These are phyloP conservation scores for Scotopteryx bipunctaria DNA, from an alignment of 2,888 invertebrate species.

Conservation along the genomic window DNA sequence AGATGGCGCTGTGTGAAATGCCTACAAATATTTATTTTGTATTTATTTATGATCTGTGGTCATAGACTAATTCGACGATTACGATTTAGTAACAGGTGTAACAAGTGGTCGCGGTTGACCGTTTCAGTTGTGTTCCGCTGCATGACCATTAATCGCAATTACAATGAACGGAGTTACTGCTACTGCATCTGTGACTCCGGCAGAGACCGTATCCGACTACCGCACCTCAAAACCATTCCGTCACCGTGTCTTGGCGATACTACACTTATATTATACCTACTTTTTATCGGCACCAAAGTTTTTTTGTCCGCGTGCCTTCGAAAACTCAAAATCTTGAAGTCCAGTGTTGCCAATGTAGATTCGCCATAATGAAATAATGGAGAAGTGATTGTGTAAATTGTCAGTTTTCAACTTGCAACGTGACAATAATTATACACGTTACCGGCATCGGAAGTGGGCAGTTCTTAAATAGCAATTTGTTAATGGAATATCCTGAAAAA, in stretches of 20 bases:
- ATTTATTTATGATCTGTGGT: too few relatives aligned
- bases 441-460: slow-evolving; percentile 7
- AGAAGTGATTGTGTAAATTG: background rate
- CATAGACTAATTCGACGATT: too few relatives aligned
- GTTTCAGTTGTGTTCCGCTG: slow-evolving; percentile 11
- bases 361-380: too few relatives aligned
- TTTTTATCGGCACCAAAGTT: too few relatives aligned
- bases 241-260: slow-evolving; percentile 6
- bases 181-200: slow-evolving; percentile 11
- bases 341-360: too few relatives aligned
- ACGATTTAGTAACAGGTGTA: too few relatives aligned
- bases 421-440: slow-evolving; percentile 4
- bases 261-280: background rate
- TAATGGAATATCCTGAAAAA: background rate
- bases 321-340: too few relatives aligned
- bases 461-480: slow-evolving; percentile 1
- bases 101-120: too few relatives aligned
- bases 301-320: too few relatives aligned
- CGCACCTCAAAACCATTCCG: slow-evolving; percentile 20
- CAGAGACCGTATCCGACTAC: slow-evolving; percentile 18
- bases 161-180: slow-evolving; percentile 20
- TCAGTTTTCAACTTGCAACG: slow-evolving; percentile 1
- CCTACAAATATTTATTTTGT: too few relatives aligned
- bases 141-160: slow-evolving; percentile 23
- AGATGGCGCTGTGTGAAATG: too few relatives aligned